These are phyloP conservation scores for Aepyceros melampus DNA, from an alignment of 2,113 vertebrate genomes.

Conservation along the genomic window DNA sequence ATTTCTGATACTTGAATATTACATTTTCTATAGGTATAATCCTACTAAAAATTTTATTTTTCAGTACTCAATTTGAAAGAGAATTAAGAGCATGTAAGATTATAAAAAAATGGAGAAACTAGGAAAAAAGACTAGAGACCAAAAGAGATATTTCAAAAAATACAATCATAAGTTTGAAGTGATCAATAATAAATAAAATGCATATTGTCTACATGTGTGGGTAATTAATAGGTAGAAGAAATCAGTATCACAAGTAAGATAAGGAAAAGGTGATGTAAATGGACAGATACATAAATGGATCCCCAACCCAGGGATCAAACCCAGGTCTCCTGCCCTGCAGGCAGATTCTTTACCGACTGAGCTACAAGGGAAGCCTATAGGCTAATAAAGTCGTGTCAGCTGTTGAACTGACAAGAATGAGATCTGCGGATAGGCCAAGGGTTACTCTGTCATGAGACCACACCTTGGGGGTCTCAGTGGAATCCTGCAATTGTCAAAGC, in stretches of 20 bases:
- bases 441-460: background rate
- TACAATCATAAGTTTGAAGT: background rate
- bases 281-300: background rate
- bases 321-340: background rate
- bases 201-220: background rate
- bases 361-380: background rate
- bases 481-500: background rate
- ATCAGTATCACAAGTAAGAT: background rate
- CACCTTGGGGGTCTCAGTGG: background rate
- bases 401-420: background rate
- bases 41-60: background rate
- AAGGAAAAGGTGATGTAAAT: background rate
- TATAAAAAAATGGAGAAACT: background rate
- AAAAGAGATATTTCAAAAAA: background rate
- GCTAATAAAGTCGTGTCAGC: background rate
- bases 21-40: background rate
- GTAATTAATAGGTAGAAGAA: background rate
- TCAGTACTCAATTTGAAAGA: background rate
- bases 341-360: background rate
- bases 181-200: background rate
- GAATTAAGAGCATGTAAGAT: background rate
- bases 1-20: background rate
- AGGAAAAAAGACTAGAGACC: background rate
- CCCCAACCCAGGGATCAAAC: background rate
- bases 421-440: background rate